phyloP scores from a whole-genome alignment of 2,113 vertebrate genomes.

The Synchiropus splendidus region DNA sequence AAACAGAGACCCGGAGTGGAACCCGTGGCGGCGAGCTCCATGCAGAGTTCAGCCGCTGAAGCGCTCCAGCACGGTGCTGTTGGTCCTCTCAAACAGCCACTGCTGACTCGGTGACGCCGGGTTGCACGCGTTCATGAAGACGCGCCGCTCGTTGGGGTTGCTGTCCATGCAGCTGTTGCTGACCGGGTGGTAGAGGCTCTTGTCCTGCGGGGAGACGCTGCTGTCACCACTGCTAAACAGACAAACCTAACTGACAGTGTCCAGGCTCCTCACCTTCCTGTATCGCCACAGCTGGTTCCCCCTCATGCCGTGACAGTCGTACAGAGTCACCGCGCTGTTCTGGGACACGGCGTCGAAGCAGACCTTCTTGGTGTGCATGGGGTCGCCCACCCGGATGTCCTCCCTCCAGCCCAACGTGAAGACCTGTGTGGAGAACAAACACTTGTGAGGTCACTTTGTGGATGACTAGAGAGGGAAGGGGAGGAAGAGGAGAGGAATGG shows the following conservation, averaged over 20 bases:
- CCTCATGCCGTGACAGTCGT: conserved; percentile 95
- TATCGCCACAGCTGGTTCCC: conserved; percentile 98
- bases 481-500: no score
- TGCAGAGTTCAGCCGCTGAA: conserved; percentile 27
- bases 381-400: conserved; percentile 89
- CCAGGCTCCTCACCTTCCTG: conserved; percentile 67
- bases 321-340: conserved; percentile 87
- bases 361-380: conserved; percentile 89
- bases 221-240: no score
- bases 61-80: conserved; percentile 49
- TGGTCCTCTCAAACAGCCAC: conserved; percentile 55
- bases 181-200: conserved; percentile 48
- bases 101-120: conserved; percentile 36
- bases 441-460: background rate
- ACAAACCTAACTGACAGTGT: no score
- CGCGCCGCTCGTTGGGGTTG: conserved; percentile 28
- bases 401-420: conserved; percentile 96
- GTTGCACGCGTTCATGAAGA: conserved; percentile 56
- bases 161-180: conserved; percentile 58
- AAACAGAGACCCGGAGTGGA: no score
- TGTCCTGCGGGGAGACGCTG: conserved; percentile 34
- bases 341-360: conserved; percentile 90
- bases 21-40: no score
- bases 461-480: background rate
- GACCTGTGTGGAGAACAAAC: conserved; percentile 61